These are phyloP conservation scores for Cariama cristata DNA, from an alignment of 2,113 vertebrate species.

Conservation along the genomic window DNA sequence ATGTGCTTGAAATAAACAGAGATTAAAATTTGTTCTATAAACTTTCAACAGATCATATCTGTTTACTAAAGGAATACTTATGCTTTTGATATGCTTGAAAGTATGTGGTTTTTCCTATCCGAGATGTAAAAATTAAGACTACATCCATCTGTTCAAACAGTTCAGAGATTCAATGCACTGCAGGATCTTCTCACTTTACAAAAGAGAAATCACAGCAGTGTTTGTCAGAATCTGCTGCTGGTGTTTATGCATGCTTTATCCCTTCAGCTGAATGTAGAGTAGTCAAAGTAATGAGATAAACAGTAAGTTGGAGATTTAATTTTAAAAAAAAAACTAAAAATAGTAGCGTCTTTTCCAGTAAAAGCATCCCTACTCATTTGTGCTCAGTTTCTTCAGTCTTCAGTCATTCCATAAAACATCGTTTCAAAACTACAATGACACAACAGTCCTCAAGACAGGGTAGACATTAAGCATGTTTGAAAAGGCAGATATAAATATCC, in stretches of 20 bases:
- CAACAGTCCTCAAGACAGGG: neutral
- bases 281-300: neutral
- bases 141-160: neutral
- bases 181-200: neutral
- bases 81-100: neutral
- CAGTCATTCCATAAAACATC: neutral
- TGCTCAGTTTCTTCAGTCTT: neutral
- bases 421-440: neutral
- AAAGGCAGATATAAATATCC: neutral
- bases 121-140: neutral
- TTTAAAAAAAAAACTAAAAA: neutral
- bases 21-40: neutral
- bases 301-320: neutral
- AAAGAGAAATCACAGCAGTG: neutral
- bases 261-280: neutral
- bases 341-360: neutral
- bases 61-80: neutral
- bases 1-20: neutral
- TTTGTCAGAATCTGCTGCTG: neutral
- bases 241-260: neutral
- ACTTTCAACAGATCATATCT: neutral
- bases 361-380: neutral
- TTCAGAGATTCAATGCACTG: neutral
- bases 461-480: neutral
- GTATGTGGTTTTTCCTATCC: fast-evolving